phyloP scores from a whole-genome alignment of 2,113 vertebrate species.

The Rhinolophus sinicus region DNA sequence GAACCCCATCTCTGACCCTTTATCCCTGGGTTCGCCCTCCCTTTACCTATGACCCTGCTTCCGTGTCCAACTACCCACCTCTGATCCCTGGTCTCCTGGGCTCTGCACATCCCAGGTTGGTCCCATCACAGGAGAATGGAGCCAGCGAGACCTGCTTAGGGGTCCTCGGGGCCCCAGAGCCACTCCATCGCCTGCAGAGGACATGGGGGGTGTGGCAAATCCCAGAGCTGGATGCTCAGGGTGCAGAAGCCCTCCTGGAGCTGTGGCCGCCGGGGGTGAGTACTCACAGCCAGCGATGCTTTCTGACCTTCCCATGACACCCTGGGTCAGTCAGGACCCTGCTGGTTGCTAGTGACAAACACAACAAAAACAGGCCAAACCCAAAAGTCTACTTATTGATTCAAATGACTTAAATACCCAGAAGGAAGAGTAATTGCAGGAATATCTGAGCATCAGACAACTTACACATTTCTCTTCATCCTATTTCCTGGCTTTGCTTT shows the following conservation, averaged over 20 bases:
- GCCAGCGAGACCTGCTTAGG: not conserved
- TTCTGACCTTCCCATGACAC: not conserved
- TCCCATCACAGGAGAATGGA: conserved; percentile 21
- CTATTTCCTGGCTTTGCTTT: conserved; percentile 6
- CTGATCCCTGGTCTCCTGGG: conserved; percentile 32
- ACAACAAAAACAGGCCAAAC: not conserved
- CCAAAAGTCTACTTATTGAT: not conserved
- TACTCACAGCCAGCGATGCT: not conserved
- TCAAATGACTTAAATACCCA: not conserved
- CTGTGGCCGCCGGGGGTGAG: conserved; percentile 88
- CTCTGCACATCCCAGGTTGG: not conserved
- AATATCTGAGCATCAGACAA: not conserved
- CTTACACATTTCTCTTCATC: not conserved
- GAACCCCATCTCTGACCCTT: not conserved
- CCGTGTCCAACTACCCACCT: not conserved
- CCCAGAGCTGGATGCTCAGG: conserved; percentile 79
- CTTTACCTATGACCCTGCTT: not conserved
- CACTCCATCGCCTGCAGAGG: conserved; percentile 84
- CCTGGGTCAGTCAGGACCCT: not conserved
- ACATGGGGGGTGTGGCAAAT: conserved; percentile 87
- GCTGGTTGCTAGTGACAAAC: not conserved
- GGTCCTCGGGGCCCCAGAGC: conserved; percentile 38
- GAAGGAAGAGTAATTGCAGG: not conserved
- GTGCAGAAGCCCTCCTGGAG: conserved; percentile 83
- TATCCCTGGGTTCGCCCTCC: not conserved